Base-by-base conservation (phyloP, 2,113 vertebrate species). In the Petromus typicus region DNA sequence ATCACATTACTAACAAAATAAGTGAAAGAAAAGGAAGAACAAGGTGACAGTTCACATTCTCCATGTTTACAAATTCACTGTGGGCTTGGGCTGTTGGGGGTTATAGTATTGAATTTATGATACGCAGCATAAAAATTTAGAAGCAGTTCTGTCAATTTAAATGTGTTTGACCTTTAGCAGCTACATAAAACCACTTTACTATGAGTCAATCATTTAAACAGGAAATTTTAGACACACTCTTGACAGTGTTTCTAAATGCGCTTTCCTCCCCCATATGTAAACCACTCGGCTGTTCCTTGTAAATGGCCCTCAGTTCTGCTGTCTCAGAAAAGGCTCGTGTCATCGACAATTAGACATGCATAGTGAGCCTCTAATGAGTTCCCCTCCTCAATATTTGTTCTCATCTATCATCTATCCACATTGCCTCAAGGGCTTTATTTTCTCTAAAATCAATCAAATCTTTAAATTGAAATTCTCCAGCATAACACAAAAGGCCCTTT, bases 381-480 rank as follows among this genome's bases (percentile, higher is more conserved):
- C 59, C 54, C 66, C 27, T 40, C 30, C 75, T 89, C 66, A 23
- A 18, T 37, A 16, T 88, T 73, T 80, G 63, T 69, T 64, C 57
- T 30, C 75, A 25, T 69, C 56, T 45, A n/a, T 90, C 63, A 73
- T n/a, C 61, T 40, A 64, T 30, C 37, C 45, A 78, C 54, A 30
- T 14, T 48, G 17, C 75, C 87, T 34, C 40, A 30, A 82, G 66
- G 57, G 32, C 73, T 73, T 25, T 75, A 73, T 63, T 83, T 80
- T 92, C 89, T 80, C 71, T 54, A 80, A 32, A 96, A 89, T 27
- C 81, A 94, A 37, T 81, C 88, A 75, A 10, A 14, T 51, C 11
- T 71, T 3, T 92, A 66, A 92, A 86, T 95, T 48, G 13, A 76
- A 87, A 79, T 91, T 93, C 37, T 45, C 81, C 16, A 18, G 37